Conservation (phyloP, 1,140 invertebrate species). For the Lucilia sericata region DNA sequence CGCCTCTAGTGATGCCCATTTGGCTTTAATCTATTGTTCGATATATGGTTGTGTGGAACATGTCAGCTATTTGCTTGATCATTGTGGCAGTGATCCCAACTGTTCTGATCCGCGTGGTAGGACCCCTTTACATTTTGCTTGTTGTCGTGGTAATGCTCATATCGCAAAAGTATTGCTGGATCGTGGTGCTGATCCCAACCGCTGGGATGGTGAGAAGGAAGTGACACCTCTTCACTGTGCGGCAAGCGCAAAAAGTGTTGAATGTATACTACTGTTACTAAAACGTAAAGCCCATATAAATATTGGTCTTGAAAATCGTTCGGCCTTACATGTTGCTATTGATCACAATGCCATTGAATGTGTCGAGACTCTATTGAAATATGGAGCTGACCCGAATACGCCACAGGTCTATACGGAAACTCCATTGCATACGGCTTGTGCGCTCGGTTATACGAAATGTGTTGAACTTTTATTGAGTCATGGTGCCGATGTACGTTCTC, state of each 20-base stretch:
- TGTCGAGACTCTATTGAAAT: slow-evolving; percentile 75
- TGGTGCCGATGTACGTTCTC: slow-evolving; percentile 82
- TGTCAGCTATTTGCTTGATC: slow-evolving; percentile 55
- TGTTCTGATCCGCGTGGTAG: slow-evolving; percentile 62
- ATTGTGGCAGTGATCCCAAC: slow-evolving; percentile 60
- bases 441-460: slow-evolving; percentile 77
- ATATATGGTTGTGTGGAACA: slow-evolving; percentile 59
- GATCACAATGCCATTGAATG: slow-evolving; percentile 77
- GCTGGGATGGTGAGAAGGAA: slow-evolving; percentile 75
- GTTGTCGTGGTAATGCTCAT: slow-evolving; percentile 74
- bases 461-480: slow-evolving; percentile 77
- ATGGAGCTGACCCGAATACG: slow-evolving; percentile 81
- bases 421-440: slow-evolving; percentile 83
- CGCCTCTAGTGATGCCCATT: slow-evolving; percentile 58
- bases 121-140: slow-evolving; percentile 83
- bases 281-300: slow-evolving; percentile 78
- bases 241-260: slow-evolving; percentile 72
- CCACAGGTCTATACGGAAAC: slow-evolving; percentile 87
- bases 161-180: slow-evolving; percentile 76
- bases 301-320: slow-evolving; percentile 76
- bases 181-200: slow-evolving; percentile 74
- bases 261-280: slow-evolving; percentile 73
- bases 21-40: slow-evolving; percentile 59
- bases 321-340: slow-evolving; percentile 81
- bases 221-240: slow-evolving; percentile 83